phyloP scores from a whole-genome alignment of 2,113 vertebrate species.

The Sapayoa aenigma region DNA sequence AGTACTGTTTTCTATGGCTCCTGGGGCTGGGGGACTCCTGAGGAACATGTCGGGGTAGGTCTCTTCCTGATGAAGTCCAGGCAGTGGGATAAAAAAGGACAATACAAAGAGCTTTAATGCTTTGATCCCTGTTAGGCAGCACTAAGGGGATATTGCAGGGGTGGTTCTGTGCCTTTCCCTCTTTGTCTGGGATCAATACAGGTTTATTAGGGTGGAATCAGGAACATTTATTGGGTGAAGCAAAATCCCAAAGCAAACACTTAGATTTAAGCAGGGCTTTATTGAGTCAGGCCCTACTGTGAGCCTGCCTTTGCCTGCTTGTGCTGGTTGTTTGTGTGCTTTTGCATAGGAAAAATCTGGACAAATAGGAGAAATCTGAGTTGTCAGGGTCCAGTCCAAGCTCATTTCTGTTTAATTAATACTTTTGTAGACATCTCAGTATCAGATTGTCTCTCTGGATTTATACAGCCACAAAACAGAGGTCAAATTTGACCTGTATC shows the following conservation, averaged over 20 bases:
- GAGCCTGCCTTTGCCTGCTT: neutral
- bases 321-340: neutral
- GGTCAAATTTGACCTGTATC: neutral
- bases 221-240: neutral
- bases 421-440: neutral
- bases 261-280: neutral
- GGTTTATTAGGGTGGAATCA: neutral
- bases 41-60: conserved; percentile 61
- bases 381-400: neutral
- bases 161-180: neutral
- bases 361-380: neutral
- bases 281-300: neutral
- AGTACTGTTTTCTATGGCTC: conserved; percentile 66
- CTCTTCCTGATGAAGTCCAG: conserved; percentile 28
- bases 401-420: neutral
- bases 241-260: neutral
- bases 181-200: neutral
- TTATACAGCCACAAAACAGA: neutral
- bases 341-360: neutral
- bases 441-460: neutral
- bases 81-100: neutral
- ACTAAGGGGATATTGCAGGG: neutral
- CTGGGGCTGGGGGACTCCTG: conserved; percentile 71
- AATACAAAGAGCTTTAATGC: neutral
- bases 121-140: neutral